Conservation (phyloP, 2,113 vertebrate genomes). For the Pelecanus crispus region DNA sequence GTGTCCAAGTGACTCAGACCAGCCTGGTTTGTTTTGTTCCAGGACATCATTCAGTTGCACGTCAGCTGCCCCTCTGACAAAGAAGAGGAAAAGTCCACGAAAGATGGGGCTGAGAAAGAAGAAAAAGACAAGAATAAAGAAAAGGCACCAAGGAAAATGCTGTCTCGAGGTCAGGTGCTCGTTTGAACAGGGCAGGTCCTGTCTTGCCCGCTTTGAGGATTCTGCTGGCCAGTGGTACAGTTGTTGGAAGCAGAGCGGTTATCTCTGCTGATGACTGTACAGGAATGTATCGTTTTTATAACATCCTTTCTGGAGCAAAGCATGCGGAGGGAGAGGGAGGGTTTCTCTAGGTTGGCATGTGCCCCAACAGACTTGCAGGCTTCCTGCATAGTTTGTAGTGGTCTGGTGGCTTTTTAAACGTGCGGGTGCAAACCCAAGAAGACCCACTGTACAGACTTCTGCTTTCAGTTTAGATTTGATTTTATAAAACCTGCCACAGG, state of each 20-base stretch:
- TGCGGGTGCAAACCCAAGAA: not conserved
- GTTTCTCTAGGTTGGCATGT: not conserved
- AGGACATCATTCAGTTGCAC: constrained; percentile 97
- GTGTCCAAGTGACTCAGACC: not conserved
- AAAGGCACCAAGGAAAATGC: constrained; percentile 90
- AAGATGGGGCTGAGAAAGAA: constrained; percentile 94
- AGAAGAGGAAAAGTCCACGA: constrained; percentile 92
- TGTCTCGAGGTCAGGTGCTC: constrained; percentile 88
- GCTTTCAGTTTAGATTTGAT: not conserved
- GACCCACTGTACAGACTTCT: no score
- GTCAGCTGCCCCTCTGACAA: constrained; percentile 98
- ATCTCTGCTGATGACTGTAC: not conserved
- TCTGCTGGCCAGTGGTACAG: not conserved
- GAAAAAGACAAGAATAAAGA: constrained; percentile 94
- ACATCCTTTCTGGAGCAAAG: not conserved
- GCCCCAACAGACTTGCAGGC: not conserved
- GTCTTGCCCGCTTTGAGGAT: not conserved
- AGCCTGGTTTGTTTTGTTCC: not conserved
- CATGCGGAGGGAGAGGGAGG: not conserved
- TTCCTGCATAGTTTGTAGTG: not conserved
- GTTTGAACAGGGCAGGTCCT: not conserved
- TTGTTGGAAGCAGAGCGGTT: not conserved
- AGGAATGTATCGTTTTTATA: accelerated
- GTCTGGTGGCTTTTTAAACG: not conserved
- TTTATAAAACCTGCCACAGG: not conserved